Evolutionary conservation across 2,888 invertebrate species (phyloP).

Genomic region (Hesperia comma): DNA sequence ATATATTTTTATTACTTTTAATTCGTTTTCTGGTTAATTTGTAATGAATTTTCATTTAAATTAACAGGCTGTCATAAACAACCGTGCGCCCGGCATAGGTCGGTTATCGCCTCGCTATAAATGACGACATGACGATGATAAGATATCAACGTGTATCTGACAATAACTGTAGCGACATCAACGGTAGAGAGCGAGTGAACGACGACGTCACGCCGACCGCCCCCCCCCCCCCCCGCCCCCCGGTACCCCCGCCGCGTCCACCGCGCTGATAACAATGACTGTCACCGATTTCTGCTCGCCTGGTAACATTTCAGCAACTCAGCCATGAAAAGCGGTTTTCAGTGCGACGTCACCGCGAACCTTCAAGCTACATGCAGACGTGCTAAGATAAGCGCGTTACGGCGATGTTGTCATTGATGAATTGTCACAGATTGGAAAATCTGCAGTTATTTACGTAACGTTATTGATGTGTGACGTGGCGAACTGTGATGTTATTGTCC

Average conservation of each 20-base stretch:
- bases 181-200: no score
- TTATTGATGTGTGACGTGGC: slow-evolving; percentile 16
- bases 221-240: slow-evolving; percentile 47
- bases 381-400: background rate
- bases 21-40: no score
- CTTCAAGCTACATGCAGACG: background rate
- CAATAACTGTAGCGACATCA: slow-evolving; percentile 59
- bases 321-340: slow-evolving; percentile 68
- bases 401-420: slow-evolving; percentile 1
- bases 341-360: slow-evolving; percentile 51
- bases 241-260: slow-evolving; percentile 47
- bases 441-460: slow-evolving; percentile 28
- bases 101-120: slow-evolving; percentile 16
- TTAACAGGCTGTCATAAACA: slow-evolving; percentile 61
- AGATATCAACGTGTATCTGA: slow-evolving; percentile 64
- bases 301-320: slow-evolving; percentile 76
- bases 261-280: slow-evolving; percentile 70
- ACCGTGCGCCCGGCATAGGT: slow-evolving; percentile 41
- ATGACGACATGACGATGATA: slow-evolving; percentile 62
- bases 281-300: slow-evolving; percentile 70
- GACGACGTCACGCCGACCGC: slow-evolving; percentile 56
- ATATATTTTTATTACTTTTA: no score
- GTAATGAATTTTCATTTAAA: slow-evolving; percentile 50
- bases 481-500: slow-evolving; percentile 17
- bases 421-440: background rate